Conservation (phyloP, 2,797 vertebrate species). For the Dendrocincla tyrannina region DNA sequence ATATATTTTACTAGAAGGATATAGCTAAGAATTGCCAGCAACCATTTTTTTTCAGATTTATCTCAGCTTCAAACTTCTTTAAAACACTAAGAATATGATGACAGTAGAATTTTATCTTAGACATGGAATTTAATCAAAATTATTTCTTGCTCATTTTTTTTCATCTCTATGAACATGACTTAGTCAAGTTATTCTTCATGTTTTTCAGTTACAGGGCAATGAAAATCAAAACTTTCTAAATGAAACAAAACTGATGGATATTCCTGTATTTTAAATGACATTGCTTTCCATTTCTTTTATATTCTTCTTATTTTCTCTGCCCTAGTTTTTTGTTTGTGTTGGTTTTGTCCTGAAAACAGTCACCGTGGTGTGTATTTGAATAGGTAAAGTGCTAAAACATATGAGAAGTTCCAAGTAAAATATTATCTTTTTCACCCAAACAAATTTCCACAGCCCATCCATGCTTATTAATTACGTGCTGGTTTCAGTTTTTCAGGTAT, state of each 20-base stretch:
- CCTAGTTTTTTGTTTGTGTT: not conserved
- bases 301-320: not conserved
- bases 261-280: not conserved
- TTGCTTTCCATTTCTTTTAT: not conserved
- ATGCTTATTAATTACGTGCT: not conserved
- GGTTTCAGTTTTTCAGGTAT: not conserved
- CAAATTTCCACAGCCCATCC: not conserved
- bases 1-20: not conserved
- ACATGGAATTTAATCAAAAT: not conserved
- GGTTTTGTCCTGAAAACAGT: not conserved
- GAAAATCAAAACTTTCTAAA: not conserved
- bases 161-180: not conserved
- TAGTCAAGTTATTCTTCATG: not conserved
- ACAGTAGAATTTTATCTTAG: not conserved
- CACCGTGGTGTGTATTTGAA: not conserved
- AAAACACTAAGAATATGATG: not conserved
- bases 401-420: not conserved
- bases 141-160: not conserved
- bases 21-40: not conserved
- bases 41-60: not conserved
- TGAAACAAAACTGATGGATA: not conserved
- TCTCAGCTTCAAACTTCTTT: not conserved
- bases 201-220: not conserved
- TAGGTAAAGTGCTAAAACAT: not conserved
- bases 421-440: not conserved